These are phyloP conservation scores for Tortrix viridana DNA, from an alignment of 2,888 invertebrate genomes.

Conservation along the genomic window DNA sequence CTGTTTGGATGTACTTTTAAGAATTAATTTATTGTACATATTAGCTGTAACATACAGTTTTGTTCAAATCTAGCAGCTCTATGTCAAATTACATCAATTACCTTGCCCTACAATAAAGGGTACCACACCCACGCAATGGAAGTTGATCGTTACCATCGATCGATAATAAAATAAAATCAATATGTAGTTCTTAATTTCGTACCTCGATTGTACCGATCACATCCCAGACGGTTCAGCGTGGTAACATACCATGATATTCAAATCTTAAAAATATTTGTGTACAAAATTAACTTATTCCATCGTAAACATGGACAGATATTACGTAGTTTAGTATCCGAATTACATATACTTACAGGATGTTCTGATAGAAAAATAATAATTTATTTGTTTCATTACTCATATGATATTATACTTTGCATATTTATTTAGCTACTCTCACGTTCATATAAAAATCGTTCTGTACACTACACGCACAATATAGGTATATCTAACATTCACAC, in stretches of 20 bases:
- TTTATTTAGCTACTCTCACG: conserved; percentile 46
- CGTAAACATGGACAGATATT: conserved; percentile 25
- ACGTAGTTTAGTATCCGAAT: conserved; percentile 37
- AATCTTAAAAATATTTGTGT: conserved; percentile 32
- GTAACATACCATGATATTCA: conserved; percentile 7
- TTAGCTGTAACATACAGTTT: conserved; percentile 20
- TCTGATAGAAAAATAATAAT: conserved; percentile 39
- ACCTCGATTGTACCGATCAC: no score
- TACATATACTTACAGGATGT: conserved; percentile 28
- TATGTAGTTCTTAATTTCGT: no score
- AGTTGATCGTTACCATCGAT: no score
- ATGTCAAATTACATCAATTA: conserved; percentile 26
- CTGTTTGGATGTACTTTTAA: conserved; percentile 3
- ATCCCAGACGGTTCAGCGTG: no score
- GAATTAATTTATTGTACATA: conserved; percentile 10
- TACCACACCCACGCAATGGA: background rate
- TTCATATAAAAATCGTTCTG: conserved; percentile 56
- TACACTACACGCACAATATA: conserved; percentile 52
- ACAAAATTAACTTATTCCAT: conserved; percentile 19
- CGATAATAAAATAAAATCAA: no score
- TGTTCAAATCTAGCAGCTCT: conserved; percentile 26
- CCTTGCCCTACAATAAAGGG: conserved; percentile 20
- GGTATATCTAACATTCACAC: conserved; percentile 52
- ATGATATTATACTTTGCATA: conserved; percentile 59
- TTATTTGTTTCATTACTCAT: conserved; percentile 47